phyloP scores from a whole-genome alignment of 2,888 invertebrate species.

The Lasioglossum zephyrum region DNA sequence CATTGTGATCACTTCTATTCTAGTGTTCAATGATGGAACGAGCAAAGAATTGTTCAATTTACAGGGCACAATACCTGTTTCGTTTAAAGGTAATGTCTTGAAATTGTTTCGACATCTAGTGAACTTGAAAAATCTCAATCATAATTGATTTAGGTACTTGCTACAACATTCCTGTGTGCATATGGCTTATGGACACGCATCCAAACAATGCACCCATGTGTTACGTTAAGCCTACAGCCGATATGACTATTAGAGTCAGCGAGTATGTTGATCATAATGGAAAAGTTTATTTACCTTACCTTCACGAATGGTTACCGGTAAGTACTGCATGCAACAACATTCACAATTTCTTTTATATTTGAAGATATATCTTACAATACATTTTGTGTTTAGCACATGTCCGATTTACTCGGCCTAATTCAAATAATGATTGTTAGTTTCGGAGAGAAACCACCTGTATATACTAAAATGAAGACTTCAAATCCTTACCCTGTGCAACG shows the following conservation, averaged over 20 bases:
- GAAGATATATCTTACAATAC: not conserved
- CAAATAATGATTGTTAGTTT: slow-evolving; percentile 96
- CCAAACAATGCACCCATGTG: slow-evolving; percentile 98
- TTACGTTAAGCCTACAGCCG: slow-evolving; percentile 96
- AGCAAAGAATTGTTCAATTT: slow-evolving; percentile 93
- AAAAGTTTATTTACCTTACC: slow-evolving; percentile 97
- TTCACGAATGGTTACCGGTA: slow-evolving; percentile 96
- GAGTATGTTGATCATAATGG: slow-evolving; percentile 97
- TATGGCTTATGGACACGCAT: slow-evolving; percentile 99
- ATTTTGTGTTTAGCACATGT: slow-evolving; percentile 86
- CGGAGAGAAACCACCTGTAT: slow-evolving; percentile 98
- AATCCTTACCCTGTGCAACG: slow-evolving; percentile 86
- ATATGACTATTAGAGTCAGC: slow-evolving; percentile 98
- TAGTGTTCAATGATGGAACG: slow-evolving; percentile 95
- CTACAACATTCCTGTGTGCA: slow-evolving; percentile 98
- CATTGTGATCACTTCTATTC: slow-evolving; percentile 33
- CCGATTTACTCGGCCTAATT: slow-evolving; percentile 94
- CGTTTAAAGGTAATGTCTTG: slow-evolving; percentile 89
- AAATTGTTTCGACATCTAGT: not conserved
- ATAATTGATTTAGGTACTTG: slow-evolving; percentile 86
- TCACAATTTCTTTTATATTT: not conserved
- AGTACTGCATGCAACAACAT: slow-evolving; percentile 74
- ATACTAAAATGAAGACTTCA: slow-evolving; percentile 87
- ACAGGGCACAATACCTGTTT: slow-evolving; percentile 96
- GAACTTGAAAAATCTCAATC: not conserved